phyloP scores from a whole-genome alignment of 2,888 invertebrate species.

The Hirtodrosophila confusa region DNA sequence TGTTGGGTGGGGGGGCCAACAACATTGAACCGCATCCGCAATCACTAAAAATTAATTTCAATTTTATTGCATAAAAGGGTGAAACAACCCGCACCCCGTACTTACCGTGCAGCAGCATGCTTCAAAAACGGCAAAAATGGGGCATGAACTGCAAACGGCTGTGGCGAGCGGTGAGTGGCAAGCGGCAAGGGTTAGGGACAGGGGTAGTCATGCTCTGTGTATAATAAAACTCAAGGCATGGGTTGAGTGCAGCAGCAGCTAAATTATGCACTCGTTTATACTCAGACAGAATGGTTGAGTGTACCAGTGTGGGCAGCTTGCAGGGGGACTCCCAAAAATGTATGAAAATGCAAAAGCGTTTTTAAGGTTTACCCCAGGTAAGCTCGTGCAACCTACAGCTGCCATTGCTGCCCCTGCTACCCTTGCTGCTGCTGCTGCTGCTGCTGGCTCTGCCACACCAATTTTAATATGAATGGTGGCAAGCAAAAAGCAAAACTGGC shows the following conservation, averaged over 20 bases:
- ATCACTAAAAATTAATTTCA: slow-evolving; percentile 80
- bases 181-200: slow-evolving; percentile 3
- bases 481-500: slow-evolving; percentile 63
- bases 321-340: slow-evolving; percentile 57
- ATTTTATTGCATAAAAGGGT: slow-evolving; percentile 68
- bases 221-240: slow-evolving; percentile 50
- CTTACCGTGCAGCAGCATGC: slow-evolving; percentile 1
- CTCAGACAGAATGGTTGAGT: slow-evolving; percentile 16
- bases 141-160: slow-evolving; percentile 43
- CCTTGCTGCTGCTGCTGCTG: slow-evolving; percentile 5
- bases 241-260: slow-evolving; percentile 34
- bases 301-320: background rate
- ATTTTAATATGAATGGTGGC: slow-evolving; percentile 75
- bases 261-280: slow-evolving; percentile 56
- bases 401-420: slow-evolving; percentile 25
- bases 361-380: slow-evolving; percentile 78
- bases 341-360: slow-evolving; percentile 80
- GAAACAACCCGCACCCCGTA: background rate
- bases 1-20: slow-evolving; percentile 10
- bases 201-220: slow-evolving; percentile 19
- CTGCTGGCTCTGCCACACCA: slow-evolving; percentile 20
- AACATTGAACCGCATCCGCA: slow-evolving; percentile 74
- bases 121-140: slow-evolving; percentile 47
- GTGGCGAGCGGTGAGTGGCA: slow-evolving; percentile 28
- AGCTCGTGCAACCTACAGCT: slow-evolving; percentile 58